Evolutionary conservation across 2,888 invertebrate species (phyloP), one percentile per base, ranked within the genome.

Genomic region (Micropterix aruncella): DNA sequence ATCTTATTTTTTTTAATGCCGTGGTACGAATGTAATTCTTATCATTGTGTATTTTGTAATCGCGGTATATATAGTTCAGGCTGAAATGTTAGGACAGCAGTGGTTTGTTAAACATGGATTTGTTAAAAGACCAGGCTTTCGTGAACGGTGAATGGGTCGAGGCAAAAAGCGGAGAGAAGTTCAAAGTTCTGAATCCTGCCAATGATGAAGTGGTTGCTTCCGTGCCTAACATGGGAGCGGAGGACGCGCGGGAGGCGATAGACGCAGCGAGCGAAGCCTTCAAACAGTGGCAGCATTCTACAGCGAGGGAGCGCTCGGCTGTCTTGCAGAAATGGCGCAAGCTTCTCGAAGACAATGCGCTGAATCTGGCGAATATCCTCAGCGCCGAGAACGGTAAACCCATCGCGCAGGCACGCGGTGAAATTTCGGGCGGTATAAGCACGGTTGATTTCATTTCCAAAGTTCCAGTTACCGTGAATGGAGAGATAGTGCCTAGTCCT

Each of bases 401-500:
- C 0, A 59, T 95, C 16, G 65, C 71, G 5, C 97, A 99, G 67
- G 75, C 97, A 0, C 68, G 75, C 50, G 90, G 83, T 18, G 99
- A 99, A 72, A 77, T 97, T 2, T 67, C 63, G 2, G 99, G 97
- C 65, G 95, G 94, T 1, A 89, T 88, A 56, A 81, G 87, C 0
- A 99, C 93, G 60, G 69, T 97, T 12, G 96, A 99, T 56, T 97
- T 93, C 90, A 99, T 87, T 66, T 80, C 95, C 0, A 96, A 95
- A 61, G 90, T 95, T 61, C 90, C 93, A 0, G 75, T 90, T 41
- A 77, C 95, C 53, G 77, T 92, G 40, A 77, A 83, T 56, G 91
- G 87, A 9, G 83, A 86, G 63, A 76, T 93, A 16, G 66, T 92
- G 2, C 77, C 79, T 3, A 79, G 87, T 50, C 79, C 89, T 1